Base-by-base conservation (phyloP, 2,113 vertebrate genomes). In the Pelmatolapia mariae region DNA sequence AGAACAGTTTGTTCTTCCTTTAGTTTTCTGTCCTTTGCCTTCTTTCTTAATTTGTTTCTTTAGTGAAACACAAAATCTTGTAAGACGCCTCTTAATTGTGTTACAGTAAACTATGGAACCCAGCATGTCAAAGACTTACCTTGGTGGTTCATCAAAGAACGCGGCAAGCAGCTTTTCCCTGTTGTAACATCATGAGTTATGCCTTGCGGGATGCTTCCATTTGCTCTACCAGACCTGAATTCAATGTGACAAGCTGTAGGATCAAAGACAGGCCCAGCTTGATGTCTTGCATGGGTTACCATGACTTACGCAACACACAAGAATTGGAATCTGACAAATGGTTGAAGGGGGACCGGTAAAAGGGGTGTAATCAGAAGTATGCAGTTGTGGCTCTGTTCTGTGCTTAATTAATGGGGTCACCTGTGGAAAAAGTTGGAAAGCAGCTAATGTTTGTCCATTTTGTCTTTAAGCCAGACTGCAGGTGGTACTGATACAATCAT, bases 71-170 rank as follows among this genome's bases (percentile, higher is more conserved):
- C 10, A 52, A 33, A 78, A 31, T 78, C 26, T 52, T 52, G 73
- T 50, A 87, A 89, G 71, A 47, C 47, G 15, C 22, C 9, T 38
- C 24, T 40, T 83, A 52, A 76, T 54, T 59, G 19, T 76, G 45
- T 56, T 31, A 59, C 52, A 11, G 78, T 56, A 83, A 90, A 91
- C 85, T 87, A 80, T 53, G 63, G 45, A 90, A 78, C 80, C 82
- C 88, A 18, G 78, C 81, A 78, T 40, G 73, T 79, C 29, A 52
- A 83, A 79, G 53, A 52, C 45, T 59, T 79, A 82, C 84, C 91
- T 91, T 83, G 89, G 87, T 81, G 89, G 89, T 83, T 90, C 89
- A 94, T 94, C 90, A 94, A 93, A 95, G 88, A 81, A 84, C 92
- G 87, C 61, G 84, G 82, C 53, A n/a, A 89, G 93, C 87, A 83